phyloP scores from a whole-genome alignment of 2,113 vertebrate genomes.

The Pangasianodon hypophthalmus region DNA sequence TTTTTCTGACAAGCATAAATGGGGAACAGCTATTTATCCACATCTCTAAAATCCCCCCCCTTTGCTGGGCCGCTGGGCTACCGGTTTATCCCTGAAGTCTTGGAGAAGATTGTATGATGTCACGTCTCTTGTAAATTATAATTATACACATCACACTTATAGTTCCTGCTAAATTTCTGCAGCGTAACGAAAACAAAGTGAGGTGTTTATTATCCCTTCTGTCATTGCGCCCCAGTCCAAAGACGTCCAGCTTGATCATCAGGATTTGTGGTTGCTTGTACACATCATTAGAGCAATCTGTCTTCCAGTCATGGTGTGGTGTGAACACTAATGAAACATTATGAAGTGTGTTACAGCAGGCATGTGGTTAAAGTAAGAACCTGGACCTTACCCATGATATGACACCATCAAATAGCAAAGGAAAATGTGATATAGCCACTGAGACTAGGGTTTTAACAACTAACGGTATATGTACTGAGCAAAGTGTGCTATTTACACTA shows the following conservation, averaged over 20 bases:
- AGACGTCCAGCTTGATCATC: conserved; percentile 24
- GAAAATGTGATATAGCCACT: neutral
- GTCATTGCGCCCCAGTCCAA: conserved; percentile 15
- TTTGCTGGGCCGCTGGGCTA: neutral
- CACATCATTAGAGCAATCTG: conserved; percentile 14
- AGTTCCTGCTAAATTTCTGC: conserved; percentile 36
- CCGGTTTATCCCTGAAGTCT: conserved; percentile 20
- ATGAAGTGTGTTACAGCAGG: conserved; percentile 33
- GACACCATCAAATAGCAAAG: conserved; percentile 43
- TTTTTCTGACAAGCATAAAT: conserved; percentile 63
- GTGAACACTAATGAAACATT: conserved; percentile 41
- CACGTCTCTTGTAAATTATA: conserved; percentile 47
- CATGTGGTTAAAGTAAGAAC: conserved; percentile 33
- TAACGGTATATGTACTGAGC: neutral
- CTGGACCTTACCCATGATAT: conserved; percentile 28
- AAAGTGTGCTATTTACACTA: neutral
- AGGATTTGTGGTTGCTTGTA: conserved; percentile 27
- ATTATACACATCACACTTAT: conserved; percentile 35
- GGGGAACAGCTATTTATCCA: conserved; percentile 62
- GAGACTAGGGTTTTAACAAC: neutral
- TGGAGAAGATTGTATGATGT: conserved; percentile 46
- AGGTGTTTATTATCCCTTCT: conserved; percentile 45
- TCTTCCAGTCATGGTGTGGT: conserved; percentile 14
- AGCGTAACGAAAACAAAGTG: conserved; percentile 36
- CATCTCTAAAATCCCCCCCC: conserved; percentile 42